These are phyloP conservation scores for Amphiprion ocellaris DNA, from an alignment of 2,113 vertebrate species.

Conservation along the genomic window DNA sequence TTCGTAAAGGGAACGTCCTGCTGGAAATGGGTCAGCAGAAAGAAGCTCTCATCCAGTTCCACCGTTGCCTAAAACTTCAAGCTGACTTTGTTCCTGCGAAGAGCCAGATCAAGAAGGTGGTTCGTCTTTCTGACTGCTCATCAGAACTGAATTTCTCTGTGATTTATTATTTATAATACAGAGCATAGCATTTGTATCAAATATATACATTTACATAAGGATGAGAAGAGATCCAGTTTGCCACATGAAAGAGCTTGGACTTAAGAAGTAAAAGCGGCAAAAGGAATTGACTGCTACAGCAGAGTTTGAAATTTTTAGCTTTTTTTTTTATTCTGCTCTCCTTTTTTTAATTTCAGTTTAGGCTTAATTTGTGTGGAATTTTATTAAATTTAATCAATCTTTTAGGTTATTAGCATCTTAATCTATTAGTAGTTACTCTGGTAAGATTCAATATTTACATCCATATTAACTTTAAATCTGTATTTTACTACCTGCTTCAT, in stretches of 20 bases:
- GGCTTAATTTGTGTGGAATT: background rate
- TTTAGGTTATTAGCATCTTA: background rate
- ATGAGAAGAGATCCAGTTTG: background rate
- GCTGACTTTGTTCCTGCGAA: constrained; percentile 82
- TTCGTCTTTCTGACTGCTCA: background rate
- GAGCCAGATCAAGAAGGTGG: constrained; percentile 84
- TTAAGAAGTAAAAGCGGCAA: background rate
- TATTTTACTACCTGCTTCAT: background rate
- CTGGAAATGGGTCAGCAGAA: constrained; percentile 87
- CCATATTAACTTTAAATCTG: background rate
- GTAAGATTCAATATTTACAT: background rate
- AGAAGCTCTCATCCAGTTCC: constrained; percentile 86
- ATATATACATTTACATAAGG: background rate
- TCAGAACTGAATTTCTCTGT: background rate
- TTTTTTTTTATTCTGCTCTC: background rate
- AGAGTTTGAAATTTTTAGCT: too few relatives aligned
- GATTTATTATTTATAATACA: background rate
- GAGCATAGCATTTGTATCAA: background rate
- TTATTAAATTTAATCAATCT: background rate
- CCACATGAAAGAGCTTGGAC: background rate
- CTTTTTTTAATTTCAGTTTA: too few relatives aligned
- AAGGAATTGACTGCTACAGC: background rate
- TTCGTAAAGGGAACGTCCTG: constrained; percentile 89
- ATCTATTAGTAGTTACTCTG: background rate
- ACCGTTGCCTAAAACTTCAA: constrained; percentile 87